Conservation (phyloP, 2,888 invertebrate genomes). For the Lordiphosa andalusiaca region DNA sequence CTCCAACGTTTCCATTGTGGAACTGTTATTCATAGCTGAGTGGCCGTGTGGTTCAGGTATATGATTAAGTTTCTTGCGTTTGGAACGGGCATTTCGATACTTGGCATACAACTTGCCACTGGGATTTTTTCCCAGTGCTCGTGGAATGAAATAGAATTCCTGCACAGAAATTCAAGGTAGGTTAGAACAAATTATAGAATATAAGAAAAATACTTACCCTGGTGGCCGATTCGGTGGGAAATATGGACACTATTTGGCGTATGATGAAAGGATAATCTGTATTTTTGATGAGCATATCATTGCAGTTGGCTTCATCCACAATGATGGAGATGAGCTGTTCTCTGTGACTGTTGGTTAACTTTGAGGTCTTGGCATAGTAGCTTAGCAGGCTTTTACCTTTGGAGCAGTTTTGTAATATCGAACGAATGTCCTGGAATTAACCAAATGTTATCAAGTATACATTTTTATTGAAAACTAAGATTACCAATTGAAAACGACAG, state of each 20-base stretch:
- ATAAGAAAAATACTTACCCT: background rate
- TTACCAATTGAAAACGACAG: too few relatives aligned
- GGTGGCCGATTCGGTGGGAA: slow-evolving; percentile 1
- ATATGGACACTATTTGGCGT: slow-evolving; percentile 3
- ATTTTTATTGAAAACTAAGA: too few relatives aligned
- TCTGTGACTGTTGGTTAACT: slow-evolving; percentile 1
- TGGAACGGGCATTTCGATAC: slow-evolving; percentile 1
- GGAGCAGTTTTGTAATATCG: slow-evolving; percentile 3
- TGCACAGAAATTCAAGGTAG: too few relatives aligned
- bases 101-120: slow-evolving; percentile 3
- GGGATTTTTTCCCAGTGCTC: background rate
- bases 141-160: slow-evolving; percentile 5
- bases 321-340: slow-evolving; percentile 2
- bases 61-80: background rate
- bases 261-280: background rate
- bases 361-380: slow-evolving; percentile 3
- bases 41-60: background rate
- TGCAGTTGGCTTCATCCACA: slow-evolving; percentile 3
- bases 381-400: slow-evolving; percentile 3
- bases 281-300: slow-evolving; percentile 5
- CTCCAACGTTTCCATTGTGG: background rate
- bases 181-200: too few relatives aligned
- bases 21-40: background rate
- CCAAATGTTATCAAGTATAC: background rate
- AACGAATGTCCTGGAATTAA: background rate